Percentiles rank a stretch among this genome's conserved stretches.
These are phyloP conservation scores for Sigmodon hispidus DNA, from an alignment of 2,113 vertebrate species.

Conservation along the genomic window DNA sequence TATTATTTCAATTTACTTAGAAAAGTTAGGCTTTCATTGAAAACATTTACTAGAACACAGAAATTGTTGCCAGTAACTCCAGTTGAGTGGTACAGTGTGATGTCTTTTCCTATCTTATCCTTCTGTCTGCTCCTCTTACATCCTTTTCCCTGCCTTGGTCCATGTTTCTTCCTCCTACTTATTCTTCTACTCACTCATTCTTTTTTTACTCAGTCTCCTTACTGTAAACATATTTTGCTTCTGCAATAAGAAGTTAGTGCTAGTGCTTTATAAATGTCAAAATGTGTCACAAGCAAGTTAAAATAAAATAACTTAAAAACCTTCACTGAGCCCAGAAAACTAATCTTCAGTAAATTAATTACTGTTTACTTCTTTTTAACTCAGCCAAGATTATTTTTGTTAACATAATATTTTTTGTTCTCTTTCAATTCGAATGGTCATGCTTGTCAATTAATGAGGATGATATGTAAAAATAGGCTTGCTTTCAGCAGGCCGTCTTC, in stretches of 20 bases:
- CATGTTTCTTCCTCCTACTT: background rate
- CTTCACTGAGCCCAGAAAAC: conserved; percentile 29
- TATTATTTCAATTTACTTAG: background rate
- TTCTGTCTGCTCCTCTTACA: no score
- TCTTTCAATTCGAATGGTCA: background rate
- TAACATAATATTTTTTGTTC: background rate
- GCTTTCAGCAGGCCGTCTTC: background rate
- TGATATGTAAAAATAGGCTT: background rate
- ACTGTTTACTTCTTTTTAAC: background rate
- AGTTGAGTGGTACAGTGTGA: background rate
- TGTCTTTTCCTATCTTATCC: background rate
- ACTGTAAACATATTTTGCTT: background rate
- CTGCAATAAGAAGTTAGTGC: background rate
- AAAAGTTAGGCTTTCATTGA: background rate
- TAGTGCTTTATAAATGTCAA: conserved; percentile 4
- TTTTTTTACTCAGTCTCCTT: background rate
- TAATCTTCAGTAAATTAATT: conserved; percentile 59
- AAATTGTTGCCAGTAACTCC: background rate
- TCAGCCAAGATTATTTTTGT: conserved; percentile 21
- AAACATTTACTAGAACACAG: background rate
- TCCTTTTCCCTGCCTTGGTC: background rate
- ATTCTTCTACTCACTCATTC: background rate
- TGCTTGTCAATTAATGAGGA: background rate
- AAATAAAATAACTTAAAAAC: conserved; percentile 49
- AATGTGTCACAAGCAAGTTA: conserved; percentile 17